These are phyloP conservation scores for Nematolebias whitei DNA, from an alignment of 2,113 vertebrate genomes.

Conservation along the genomic window DNA sequence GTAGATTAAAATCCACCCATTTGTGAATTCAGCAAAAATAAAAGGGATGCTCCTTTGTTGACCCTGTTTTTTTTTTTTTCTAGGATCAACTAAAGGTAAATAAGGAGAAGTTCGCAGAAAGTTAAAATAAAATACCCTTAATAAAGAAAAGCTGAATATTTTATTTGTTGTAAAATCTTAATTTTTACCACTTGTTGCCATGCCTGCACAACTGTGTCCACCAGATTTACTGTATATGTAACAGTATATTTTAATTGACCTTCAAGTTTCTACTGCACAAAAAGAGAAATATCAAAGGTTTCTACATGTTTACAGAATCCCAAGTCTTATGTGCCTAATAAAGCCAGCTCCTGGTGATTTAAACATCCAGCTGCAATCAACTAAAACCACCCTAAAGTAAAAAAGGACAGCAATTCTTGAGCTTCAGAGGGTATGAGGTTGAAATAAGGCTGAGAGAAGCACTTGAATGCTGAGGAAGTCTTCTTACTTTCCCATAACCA, in stretches of 20 bases:
- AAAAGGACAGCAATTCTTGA: background rate
- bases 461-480: conserved; percentile 42
- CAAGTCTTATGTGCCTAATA: background rate
- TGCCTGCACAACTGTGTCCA: too few relatives aligned
- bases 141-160: too few relatives aligned
- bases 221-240: background rate
- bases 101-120: too few relatives aligned
- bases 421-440: conserved; percentile 27
- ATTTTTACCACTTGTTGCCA: too few relatives aligned
- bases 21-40: too few relatives aligned
- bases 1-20: too few relatives aligned
- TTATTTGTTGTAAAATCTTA: too few relatives aligned
- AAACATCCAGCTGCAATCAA: conserved; percentile 7
- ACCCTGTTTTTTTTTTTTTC: too few relatives aligned
- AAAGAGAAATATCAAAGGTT: background rate
- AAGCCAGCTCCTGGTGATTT: conserved; percentile 1
- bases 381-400: conserved; percentile 19
- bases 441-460: conserved; percentile 18
- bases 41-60: too few relatives aligned
- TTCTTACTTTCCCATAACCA: conserved; percentile 49
- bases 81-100: too few relatives aligned
- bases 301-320: conserved; percentile 1
- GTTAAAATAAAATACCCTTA: too few relatives aligned
- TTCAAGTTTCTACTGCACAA: background rate
- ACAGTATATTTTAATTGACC: background rate